Evolutionary conservation across 2,113 vertebrate genomes (phyloP).

Genomic region (Limanda limanda): DNA sequence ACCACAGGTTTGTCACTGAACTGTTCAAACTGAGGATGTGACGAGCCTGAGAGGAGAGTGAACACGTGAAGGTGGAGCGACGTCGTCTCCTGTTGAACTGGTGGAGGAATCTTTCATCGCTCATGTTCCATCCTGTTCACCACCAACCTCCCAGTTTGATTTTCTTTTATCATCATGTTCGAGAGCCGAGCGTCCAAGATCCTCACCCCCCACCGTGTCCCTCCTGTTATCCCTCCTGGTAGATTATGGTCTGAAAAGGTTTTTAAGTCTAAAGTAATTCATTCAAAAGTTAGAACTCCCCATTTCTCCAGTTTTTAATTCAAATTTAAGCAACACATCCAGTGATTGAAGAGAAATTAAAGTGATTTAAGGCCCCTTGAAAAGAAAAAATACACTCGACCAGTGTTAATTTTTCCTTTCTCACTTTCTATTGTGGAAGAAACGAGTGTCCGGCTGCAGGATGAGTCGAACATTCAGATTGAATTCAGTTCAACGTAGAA

Average conservation of each 20-base stretch:
- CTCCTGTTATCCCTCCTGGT: neutral
- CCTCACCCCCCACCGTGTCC: neutral
- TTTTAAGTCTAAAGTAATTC: neutral
- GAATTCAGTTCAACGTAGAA: neutral
- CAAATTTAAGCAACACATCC: neutral
- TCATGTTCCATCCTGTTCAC: slow-evolving; percentile 21
- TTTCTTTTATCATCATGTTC: neutral
- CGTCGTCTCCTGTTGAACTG: slow-evolving; percentile 4
- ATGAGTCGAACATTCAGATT: neutral
- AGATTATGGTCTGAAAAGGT: neutral
- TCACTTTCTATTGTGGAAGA: neutral
- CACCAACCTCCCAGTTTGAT: slow-evolving; percentile 1
- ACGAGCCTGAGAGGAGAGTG: slow-evolving; percentile 11
- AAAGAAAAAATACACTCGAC: neutral
- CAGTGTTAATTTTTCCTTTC: neutral
- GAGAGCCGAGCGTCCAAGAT: too few species aligned
- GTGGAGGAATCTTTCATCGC: slow-evolving; percentile 16
- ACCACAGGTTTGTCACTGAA: slow-evolving; percentile 1
- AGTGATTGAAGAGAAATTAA: neutral
- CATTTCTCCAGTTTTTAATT: neutral
- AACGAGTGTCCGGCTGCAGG: neutral
- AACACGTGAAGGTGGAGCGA: neutral
- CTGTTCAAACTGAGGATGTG: slow-evolving; percentile 4
- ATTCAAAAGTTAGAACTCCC: too few species aligned
- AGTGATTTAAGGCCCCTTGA: neutral